Evolutionary conservation across 2,888 invertebrate genomes (phyloP).

Genomic region (Morpho deidamia): DNA sequence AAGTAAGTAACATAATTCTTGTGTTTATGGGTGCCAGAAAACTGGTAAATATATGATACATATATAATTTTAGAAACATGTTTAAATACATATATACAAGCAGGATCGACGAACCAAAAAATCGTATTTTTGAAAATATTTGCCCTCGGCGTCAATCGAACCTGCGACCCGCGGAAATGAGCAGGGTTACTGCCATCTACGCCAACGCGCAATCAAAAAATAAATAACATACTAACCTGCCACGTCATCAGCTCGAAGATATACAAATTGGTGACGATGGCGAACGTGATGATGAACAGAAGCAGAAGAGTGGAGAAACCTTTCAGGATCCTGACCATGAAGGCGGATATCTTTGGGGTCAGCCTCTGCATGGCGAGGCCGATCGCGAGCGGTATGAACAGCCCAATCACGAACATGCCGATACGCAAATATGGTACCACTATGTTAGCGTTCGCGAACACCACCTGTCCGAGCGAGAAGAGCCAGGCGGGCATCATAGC

Average conservation of each 20-base stretch:
- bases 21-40: too few relatives aligned
- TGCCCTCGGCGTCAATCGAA: too few relatives aligned
- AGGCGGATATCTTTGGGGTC: constrained; percentile 81
- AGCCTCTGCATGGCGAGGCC: constrained; percentile 81
- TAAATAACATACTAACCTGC: constrained; percentile 79
- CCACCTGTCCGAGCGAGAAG: constrained; percentile 88
- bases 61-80: too few relatives aligned
- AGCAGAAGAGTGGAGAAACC: constrained; percentile 89
- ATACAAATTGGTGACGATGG: constrained; percentile 92
- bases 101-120: too few relatives aligned
- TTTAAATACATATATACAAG: too few relatives aligned
- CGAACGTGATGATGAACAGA: constrained; percentile 90
- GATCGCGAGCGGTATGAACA: constrained; percentile 85
- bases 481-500: constrained; percentile 95
- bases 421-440: constrained; percentile 89
- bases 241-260: constrained; percentile 93
- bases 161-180: too few relatives aligned
- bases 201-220: background rate
- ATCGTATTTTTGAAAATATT: too few relatives aligned
- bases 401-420: constrained; percentile 83
- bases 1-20: too few relatives aligned
- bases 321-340: constrained; percentile 89
- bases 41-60: too few relatives aligned
- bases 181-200: too few relatives aligned
- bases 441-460: constrained; percentile 85